Evolutionary conservation across 35 echinoderm and acorn worm genomes (phyloP).

Genomic region (Lytechinus variegatus): DNA sequence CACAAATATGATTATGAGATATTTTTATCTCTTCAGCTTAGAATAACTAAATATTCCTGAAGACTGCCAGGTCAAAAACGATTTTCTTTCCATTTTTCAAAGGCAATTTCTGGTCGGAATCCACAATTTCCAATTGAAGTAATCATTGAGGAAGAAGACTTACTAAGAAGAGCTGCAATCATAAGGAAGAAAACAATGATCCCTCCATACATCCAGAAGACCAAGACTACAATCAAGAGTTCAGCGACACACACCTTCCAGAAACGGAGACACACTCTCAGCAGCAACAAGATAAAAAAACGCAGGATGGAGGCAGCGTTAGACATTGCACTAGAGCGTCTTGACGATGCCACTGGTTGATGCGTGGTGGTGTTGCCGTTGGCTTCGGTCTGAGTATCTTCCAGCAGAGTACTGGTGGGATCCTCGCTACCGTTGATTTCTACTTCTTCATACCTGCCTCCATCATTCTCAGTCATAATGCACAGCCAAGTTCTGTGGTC

Average conservation of each 20-base stretch:
- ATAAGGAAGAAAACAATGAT: conserved; percentile 38
- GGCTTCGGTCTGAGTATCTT: neutral
- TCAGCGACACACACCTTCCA: conserved; percentile 50
- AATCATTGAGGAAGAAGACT: neutral
- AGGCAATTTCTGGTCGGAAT: no score
- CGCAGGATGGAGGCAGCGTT: neutral
- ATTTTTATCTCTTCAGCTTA: no score
- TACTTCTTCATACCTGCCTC: neutral
- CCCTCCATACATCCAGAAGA: conserved; percentile 52
- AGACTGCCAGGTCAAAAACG: no score
- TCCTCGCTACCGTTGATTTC: conserved; percentile 27
- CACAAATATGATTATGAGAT: no score
- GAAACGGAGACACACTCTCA: conserved; percentile 20
- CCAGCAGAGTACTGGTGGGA: neutral
- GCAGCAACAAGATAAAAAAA: neutral
- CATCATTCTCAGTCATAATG: neutral
- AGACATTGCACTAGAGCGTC: neutral
- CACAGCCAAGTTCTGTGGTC: neutral
- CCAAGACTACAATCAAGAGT: conserved; percentile 49
- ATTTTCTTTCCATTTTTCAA: no score
- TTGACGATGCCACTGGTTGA: neutral
- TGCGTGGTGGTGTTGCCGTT: neutral
- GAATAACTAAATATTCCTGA: no score
- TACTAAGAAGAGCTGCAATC: conserved; percentile 38
- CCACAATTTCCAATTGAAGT: no score